Evolutionary conservation across 2,797 vertebrate genomes (phyloP).

Genomic region (Pipistrellus pygmaeus): DNA sequence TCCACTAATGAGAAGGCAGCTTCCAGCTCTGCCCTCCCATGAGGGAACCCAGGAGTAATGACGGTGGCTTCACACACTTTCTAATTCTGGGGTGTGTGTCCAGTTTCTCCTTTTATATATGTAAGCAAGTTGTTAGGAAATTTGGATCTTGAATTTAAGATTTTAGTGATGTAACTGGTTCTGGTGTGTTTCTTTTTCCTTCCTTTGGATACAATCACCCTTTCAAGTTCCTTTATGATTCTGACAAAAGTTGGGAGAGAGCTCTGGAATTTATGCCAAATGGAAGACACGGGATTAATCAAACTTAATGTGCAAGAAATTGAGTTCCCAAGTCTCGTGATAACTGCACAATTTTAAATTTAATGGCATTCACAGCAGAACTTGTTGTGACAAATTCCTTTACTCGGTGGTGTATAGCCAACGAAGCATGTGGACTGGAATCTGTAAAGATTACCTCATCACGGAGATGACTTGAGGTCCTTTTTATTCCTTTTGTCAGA

Average conservation of each 20-base stretch:
- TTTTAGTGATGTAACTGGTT: constrained; percentile 18
- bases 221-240: constrained; percentile 64
- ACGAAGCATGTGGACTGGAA: constrained; percentile 79
- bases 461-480: constrained; percentile 40
- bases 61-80: not conserved
- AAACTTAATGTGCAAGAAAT: constrained; percentile 38
- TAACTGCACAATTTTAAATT: constrained; percentile 74
- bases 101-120: not conserved
- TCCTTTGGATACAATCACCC: not conserved
- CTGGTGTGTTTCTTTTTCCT: not conserved
- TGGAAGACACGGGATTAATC: constrained; percentile 60
- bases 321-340: not conserved
- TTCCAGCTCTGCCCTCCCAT: not conserved
- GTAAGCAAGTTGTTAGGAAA: constrained; percentile 21
- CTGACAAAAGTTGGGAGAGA: constrained; percentile 67
- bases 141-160: constrained; percentile 19
- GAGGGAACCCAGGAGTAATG: not conserved
- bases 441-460: constrained; percentile 71
- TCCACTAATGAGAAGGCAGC: not conserved
- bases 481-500: constrained; percentile 52
- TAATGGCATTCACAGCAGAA: constrained; percentile 75
- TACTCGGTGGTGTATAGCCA: constrained; percentile 70
- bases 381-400: constrained; percentile 82
- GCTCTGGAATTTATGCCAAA: constrained; percentile 55
- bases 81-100: not conserved